Evolutionary conservation across 2,797 vertebrate species (phyloP).

Genomic region (Chaunax sp.): DNA sequence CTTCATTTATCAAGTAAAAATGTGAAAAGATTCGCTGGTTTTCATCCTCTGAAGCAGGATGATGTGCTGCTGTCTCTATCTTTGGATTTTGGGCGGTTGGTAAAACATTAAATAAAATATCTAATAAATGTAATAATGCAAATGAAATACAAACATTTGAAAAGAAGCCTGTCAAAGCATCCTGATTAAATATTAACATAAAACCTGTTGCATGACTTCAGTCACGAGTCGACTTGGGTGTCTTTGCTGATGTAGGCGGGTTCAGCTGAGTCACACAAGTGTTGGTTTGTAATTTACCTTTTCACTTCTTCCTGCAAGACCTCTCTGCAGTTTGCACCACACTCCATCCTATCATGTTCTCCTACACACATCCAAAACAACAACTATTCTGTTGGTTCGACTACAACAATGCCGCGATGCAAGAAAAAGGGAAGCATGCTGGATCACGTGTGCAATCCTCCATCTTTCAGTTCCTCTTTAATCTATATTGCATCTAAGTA

Average conservation of each 20-base stretch:
- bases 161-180: no score
- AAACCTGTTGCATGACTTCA: slow-evolving; percentile 6
- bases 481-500: slow-evolving; percentile 33
- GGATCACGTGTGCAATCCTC: slow-evolving; percentile 8
- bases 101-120: no score
- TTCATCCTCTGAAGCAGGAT: no score
- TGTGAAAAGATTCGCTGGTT: no score
- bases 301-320: slow-evolving; percentile 30
- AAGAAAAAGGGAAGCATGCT: slow-evolving; percentile 11
- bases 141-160: no score
- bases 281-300: slow-evolving; percentile 50
- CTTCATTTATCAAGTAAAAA: no score
- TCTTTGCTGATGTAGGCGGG: slow-evolving; percentile 25
- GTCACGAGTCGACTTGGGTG: neutral
- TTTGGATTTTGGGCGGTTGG: slow-evolving; percentile 2
- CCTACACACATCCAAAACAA: neutral
- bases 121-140: no score
- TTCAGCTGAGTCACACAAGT: slow-evolving; percentile 44
- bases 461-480: slow-evolving; percentile 25
- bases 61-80: no score
- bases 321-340: slow-evolving; percentile 13
- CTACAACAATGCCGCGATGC: neutral
- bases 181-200: no score
- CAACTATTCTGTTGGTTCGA: neutral
- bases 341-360: neutral